Percentiles rank a stretch among this genome's conserved stretches.
phyloP scores from a whole-genome alignment of 1,140 invertebrate species.

The Metopolophium dirhodum region DNA sequence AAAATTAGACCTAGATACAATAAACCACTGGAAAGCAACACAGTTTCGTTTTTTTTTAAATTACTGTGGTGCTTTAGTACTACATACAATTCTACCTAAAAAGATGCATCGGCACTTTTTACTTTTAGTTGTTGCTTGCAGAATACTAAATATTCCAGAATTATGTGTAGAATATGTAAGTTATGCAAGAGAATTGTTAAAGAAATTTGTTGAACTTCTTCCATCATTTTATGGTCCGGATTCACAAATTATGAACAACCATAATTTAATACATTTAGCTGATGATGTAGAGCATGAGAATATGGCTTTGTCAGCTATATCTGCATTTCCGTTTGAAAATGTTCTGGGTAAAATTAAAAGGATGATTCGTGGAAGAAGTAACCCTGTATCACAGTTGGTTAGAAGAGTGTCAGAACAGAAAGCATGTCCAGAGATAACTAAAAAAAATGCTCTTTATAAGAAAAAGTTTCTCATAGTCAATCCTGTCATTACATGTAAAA shows the following conservation, averaged over 20 bases:
- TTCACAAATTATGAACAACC: conserved; percentile 11
- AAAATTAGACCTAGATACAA: too few relatives aligned
- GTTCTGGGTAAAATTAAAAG: conserved; percentile 4
- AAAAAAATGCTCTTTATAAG: neutral
- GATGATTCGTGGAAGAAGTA: neutral
- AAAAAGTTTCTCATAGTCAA: too few relatives aligned
- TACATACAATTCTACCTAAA: too few relatives aligned
- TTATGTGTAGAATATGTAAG: too few relatives aligned
- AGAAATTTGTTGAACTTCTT: neutral
- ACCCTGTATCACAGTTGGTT: neutral
- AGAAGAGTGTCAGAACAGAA: neutral
- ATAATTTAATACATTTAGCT: conserved; percentile 16
- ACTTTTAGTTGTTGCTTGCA: too few relatives aligned
- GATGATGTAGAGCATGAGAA: neutral
- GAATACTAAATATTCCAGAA: too few relatives aligned
- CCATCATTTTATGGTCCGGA: neutral
- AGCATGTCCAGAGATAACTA: neutral
- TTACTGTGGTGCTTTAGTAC: too few relatives aligned
- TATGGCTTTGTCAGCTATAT: neutral
- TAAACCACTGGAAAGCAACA: too few relatives aligned
- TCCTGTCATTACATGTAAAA: too few relatives aligned
- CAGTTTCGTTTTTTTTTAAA: too few relatives aligned
- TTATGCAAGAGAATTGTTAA: too few relatives aligned
- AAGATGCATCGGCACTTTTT: too few relatives aligned
- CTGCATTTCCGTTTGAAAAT: neutral